These are phyloP conservation scores for Petrophora chlorosata DNA, from an alignment of 2,888 invertebrate genomes.

Conservation along the genomic window DNA sequence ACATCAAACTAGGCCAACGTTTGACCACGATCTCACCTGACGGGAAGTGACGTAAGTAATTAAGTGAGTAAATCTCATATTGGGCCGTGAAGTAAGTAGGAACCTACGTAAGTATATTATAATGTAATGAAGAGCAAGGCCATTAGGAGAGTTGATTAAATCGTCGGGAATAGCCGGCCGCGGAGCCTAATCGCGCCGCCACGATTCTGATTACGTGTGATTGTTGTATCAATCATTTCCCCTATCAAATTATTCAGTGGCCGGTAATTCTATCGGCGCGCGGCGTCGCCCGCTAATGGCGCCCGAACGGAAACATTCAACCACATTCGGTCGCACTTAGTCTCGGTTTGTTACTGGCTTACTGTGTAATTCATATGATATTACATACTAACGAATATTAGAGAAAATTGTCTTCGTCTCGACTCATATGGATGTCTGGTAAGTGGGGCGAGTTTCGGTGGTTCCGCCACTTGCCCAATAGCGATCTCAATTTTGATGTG, in stretches of 20 bases:
- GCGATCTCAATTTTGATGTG: conserved; percentile 16
- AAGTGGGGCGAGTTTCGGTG: conserved; percentile 26
- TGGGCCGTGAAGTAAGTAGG: background rate
- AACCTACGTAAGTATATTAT: background rate
- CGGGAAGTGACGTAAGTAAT: too few species aligned
- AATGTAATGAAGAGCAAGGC: conserved; percentile 74
- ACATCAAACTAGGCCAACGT: too few species aligned
- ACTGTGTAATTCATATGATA: conserved; percentile 77
- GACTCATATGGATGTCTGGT: conserved; percentile 42
- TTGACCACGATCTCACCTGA: too few species aligned
- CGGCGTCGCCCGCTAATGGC: conserved; percentile 69
- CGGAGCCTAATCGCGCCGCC: conserved; percentile 74
- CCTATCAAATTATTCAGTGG: conserved; percentile 82
- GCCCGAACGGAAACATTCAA: conserved; percentile 71
- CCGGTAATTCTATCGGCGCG: conserved; percentile 78
- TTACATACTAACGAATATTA: conserved; percentile 63
- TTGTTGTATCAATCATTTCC: conserved; percentile 83
- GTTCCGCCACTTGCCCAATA: conserved; percentile 26
- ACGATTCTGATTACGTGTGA: conserved; percentile 81
- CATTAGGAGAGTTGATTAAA: conserved; percentile 80
- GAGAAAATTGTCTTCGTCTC: conserved; percentile 61
- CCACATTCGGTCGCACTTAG: conserved; percentile 80
- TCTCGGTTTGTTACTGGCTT: too few species aligned
- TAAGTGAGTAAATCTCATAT: too few species aligned
- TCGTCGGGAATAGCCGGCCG: conserved; percentile 66